A percentile compares a stretch with the other conserved stretches of the same genome.
phyloP scores from a whole-genome alignment of 1,140 invertebrate species.

The Nasonia giraulti region DNA sequence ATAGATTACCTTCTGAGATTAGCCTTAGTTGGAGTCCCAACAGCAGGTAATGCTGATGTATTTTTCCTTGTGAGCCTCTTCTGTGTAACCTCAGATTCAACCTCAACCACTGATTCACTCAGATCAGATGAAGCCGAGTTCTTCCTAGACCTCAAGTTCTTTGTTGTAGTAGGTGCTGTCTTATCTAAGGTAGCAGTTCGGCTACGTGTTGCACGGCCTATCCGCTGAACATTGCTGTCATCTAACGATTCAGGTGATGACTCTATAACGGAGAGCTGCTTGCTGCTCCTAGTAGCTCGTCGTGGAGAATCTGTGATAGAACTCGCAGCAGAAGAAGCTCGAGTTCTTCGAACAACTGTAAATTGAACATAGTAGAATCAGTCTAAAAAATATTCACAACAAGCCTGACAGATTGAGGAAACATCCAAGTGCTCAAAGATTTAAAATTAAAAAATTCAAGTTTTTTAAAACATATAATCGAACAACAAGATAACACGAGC shows the following conservation, averaged over 20 bases:
- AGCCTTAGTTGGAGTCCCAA: constrained; percentile 49
- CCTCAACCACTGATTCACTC: constrained; percentile 50
- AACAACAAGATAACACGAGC: neutral
- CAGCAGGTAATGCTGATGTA: neutral
- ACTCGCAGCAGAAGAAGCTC: neutral
- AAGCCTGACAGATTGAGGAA: no score
- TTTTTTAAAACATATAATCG: no score
- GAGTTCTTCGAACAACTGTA: constrained; percentile 37
- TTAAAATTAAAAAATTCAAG: no score
- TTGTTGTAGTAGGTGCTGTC: neutral
- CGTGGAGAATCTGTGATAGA: constrained; percentile 58
- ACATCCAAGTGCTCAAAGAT: no score
- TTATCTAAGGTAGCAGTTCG: constrained; percentile 52
- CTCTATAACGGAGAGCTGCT: constrained; percentile 35
- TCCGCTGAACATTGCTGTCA: constrained; percentile 37
- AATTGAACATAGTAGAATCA: neutral
- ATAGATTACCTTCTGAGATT: constrained; percentile 54
- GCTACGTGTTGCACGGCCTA: constrained; percentile 42
- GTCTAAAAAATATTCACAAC: no score
- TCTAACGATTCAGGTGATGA: constrained; percentile 57
- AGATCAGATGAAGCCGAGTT: constrained; percentile 58
- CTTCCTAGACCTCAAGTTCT: constrained; percentile 55
- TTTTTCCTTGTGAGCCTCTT: constrained; percentile 54
- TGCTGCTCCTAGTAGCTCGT: constrained; percentile 57
- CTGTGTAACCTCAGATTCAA: constrained; percentile 45